Evolutionary conservation across 2,797 vertebrate genomes (phyloP).

Genomic region (Neosilurus hyrtlii): DNA sequence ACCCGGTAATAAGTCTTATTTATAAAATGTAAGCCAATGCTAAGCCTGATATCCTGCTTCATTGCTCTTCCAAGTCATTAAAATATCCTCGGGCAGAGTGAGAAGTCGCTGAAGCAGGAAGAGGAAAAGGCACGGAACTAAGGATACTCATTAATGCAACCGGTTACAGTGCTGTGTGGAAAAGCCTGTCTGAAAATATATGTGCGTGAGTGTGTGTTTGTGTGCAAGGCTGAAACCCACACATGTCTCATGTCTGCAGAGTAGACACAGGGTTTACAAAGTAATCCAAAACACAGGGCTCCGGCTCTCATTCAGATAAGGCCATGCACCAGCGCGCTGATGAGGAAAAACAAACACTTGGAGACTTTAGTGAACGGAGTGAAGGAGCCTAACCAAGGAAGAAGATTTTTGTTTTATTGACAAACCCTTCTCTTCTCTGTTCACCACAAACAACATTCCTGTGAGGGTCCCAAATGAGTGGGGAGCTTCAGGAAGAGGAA

Average conservation of each 20-base stretch:
- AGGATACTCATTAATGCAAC: constrained; percentile 39
- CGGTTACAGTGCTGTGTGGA: constrained; percentile 19
- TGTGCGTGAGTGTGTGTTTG: constrained; percentile 7
- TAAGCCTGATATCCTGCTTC: constrained; percentile 25
- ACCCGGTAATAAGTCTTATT: constrained; percentile 10
- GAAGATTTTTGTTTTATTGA: constrained; percentile 55
- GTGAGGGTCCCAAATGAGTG: constrained; percentile 63
- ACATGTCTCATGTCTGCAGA: constrained; percentile 51
- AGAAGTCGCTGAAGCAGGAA: constrained; percentile 23
- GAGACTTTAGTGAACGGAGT: constrained; percentile 30
- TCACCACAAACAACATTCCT: constrained; percentile 62
- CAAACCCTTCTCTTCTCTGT: constrained; percentile 49
- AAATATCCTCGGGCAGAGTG: constrained; percentile 42
- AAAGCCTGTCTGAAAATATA: constrained; percentile 25
- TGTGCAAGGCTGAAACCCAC: constrained; percentile 39
- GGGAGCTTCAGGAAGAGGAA: constrained; percentile 70
- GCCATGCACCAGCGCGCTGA: constrained; percentile 37
- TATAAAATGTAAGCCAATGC: constrained; percentile 8
- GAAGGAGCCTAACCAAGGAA: constrained; percentile 32
- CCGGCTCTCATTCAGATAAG: constrained; percentile 49
- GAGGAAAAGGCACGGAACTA: constrained; percentile 10
- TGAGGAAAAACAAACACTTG: constrained; percentile 55
- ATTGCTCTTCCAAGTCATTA: constrained; percentile 39
- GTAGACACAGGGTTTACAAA: constrained; percentile 49
- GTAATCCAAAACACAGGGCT: constrained; percentile 48